Conservation (phyloP, 2,113 vertebrate species). For the Labeo catla region DNA sequence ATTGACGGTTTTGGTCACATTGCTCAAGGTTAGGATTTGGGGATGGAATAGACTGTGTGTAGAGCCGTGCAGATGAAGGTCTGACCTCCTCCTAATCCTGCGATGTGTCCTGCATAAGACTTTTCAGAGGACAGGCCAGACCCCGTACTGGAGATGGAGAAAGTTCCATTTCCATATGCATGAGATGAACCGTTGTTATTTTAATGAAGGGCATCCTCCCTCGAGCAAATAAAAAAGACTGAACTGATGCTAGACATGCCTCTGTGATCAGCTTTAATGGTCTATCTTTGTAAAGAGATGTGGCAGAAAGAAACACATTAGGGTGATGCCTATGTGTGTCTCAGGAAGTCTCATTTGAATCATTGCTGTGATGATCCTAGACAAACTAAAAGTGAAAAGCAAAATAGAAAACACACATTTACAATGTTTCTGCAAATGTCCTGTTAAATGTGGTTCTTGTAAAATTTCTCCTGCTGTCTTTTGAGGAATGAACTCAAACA, state of each 20-base stretch:
- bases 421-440: background rate
- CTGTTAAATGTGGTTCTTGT: background rate
- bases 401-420: background rate
- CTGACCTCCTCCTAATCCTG: constrained; percentile 16
- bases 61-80: background rate
- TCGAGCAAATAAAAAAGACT: constrained; percentile 63
- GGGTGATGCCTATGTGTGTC: constrained; percentile 65
- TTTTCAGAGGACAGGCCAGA: constrained; percentile 32
- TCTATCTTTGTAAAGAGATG: constrained; percentile 65
- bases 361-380: constrained; percentile 59
- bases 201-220: constrained; percentile 67
- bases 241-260: constrained; percentile 68
- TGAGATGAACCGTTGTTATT: constrained; percentile 66
- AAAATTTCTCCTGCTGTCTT: background rate
- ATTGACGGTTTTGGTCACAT: background rate
- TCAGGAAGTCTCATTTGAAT: constrained; percentile 65
- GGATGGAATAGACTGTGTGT: background rate
- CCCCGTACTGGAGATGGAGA: background rate
- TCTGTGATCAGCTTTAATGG: constrained; percentile 73
- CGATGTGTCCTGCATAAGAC: constrained; percentile 20
- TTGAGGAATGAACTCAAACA: background rate
- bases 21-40: constrained; percentile 31
- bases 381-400: constrained; percentile 47
- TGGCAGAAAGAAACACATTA: constrained; percentile 69
- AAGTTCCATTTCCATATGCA: constrained; percentile 67